These are phyloP conservation scores for Serilophus lunatus DNA, from an alignment of 2,113 vertebrate genomes.

Conservation along the genomic window DNA sequence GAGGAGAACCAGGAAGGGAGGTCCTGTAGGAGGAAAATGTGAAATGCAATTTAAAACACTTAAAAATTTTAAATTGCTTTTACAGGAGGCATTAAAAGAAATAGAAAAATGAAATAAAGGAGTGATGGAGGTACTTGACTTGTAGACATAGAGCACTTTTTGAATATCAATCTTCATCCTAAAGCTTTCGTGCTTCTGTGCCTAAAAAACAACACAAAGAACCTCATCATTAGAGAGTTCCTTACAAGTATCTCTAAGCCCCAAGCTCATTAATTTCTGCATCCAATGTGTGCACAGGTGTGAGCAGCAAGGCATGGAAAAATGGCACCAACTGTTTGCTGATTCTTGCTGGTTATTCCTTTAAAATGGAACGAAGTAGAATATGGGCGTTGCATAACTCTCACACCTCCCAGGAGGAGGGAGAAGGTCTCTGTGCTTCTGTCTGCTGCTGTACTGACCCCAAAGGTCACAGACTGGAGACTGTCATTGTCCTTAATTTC, in stretches of 20 bases:
- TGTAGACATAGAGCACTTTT: not conserved
- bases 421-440: accelerated
- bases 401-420: not conserved
- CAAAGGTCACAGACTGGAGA: not conserved
- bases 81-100: not conserved
- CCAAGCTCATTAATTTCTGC: not conserved
- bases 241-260: not conserved
- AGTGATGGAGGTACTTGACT: not conserved
- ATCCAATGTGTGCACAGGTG: not conserved
- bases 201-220: not conserved
- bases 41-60: not conserved
- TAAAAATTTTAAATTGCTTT: not conserved
- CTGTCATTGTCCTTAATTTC: accelerated
- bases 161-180: not conserved
- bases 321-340: not conserved
- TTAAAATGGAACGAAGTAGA: not conserved
- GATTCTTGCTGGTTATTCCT: not conserved
- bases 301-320: not conserved
- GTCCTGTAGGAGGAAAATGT: not conserved
- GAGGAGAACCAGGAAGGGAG: not conserved
- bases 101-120: not conserved
- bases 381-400: not conserved
- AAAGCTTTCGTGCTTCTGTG: not conserved
- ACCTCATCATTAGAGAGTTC: not conserved
- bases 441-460: not conserved